Base-by-base conservation (phyloP, 1,140 invertebrate genomes). In the Microvelia longipes region DNA sequence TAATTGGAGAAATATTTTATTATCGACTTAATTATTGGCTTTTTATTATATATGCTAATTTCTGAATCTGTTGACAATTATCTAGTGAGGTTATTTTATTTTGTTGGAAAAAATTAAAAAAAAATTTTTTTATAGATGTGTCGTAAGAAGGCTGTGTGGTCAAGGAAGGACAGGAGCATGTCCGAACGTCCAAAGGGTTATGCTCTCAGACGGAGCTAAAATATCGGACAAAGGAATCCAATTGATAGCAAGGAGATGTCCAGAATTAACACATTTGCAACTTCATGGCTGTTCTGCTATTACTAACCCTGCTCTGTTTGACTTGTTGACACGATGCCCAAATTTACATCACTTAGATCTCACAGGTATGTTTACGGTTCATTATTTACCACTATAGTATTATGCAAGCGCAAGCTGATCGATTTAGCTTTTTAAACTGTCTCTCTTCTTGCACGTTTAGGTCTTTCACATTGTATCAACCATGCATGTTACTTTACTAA, bases 161-260 rank as follows among this genome's bases (percentile, higher is more conserved):
- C 77, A 83, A 73, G 79, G 84, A 72, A 81, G 83, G 66, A 83
- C 84, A 0, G 78, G 73, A 73, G 79, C 84, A 72, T 81, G 83
- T 64, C 83, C 84, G 0, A 78, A 73, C 74, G 84, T 86, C 29
- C 86, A 86, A 75, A 81, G 83, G 69, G 85, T 91, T 26, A 83
- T 89, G 73, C 78, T 91, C 2, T 84, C 85, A 50, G 88, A 91
- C 68, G 90, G 90, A 71, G 85, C 87, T 28, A 84, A 83, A 70
- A 83, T 92, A n/a, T 84, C 90, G 0, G 89, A 93, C 76, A 86
- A 86, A 73, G 88, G 89, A 1, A 80, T 93, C 60, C 81, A 84
- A 67, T 77, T 87, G 11, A 78, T 91, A 29, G 87, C 87, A 0
- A 82, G 86, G 69, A 80, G 87, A 26, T 91, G 90, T 79, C 88